Evolutionary conservation across 2,113 vertebrate species (phyloP).

Genomic region (Poeciliopsis prolifica): DNA sequence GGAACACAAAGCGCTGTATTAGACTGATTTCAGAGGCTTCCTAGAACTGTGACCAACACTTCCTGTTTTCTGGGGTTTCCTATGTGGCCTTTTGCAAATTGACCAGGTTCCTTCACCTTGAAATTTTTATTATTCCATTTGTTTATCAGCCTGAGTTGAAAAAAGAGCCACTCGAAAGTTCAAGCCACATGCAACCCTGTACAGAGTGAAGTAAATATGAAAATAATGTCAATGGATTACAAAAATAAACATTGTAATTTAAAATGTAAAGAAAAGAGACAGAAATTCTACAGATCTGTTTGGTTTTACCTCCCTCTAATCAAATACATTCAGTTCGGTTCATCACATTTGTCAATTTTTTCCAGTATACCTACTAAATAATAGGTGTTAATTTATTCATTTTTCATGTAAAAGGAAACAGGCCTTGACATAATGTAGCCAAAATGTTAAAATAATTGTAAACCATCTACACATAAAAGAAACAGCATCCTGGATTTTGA

Average conservation of each 20-base stretch:
- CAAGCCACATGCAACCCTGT: background rate
- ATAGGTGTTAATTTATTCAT: background rate
- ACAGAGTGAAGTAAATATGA: background rate
- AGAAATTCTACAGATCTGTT: background rate
- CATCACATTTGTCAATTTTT: too few species aligned
- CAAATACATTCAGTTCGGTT: too few species aligned
- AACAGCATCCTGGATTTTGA: background rate
- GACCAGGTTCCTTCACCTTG: background rate
- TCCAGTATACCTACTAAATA: background rate
- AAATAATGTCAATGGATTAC: background rate
- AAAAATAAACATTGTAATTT: background rate
- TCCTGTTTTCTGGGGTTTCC: background rate
- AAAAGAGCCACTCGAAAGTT: background rate
- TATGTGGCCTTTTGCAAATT: background rate
- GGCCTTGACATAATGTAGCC: background rate
- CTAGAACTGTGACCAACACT: background rate
- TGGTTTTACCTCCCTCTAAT: too few species aligned
- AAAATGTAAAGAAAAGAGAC: background rate
- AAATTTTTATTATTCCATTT: background rate
- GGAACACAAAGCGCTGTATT: background rate
- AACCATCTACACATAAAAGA: background rate
- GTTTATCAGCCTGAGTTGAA: background rate
- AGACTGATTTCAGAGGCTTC: background rate
- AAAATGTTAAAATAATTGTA: background rate
- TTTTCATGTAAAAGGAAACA: background rate